phyloP scores from a whole-genome alignment of 1,140 invertebrate genomes.

The Elymnias hypermnestra region DNA sequence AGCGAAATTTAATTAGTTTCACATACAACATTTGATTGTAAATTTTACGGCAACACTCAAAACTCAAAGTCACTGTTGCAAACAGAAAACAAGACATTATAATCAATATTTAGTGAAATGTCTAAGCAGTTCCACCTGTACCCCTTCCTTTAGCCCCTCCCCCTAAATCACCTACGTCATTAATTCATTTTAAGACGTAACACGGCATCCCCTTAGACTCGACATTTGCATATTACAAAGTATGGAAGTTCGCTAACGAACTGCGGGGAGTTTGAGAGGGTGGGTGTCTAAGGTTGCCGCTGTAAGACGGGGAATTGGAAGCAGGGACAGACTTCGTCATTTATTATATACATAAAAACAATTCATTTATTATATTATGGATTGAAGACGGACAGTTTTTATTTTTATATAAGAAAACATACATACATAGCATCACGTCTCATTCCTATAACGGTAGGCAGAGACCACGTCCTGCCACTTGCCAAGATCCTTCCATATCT shows the following conservation, averaged over 20 bases:
- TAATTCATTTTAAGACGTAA: constrained; percentile 74
- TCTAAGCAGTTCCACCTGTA: constrained; percentile 10
- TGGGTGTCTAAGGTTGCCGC: constrained; percentile 53
- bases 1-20: no score
- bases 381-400: no score
- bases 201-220: constrained; percentile 51
- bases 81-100: constrained; percentile 17
- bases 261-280: constrained; percentile 30
- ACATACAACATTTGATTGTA: no score
- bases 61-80: constrained; percentile 1
- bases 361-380: neutral
- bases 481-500: no score
- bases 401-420: no score
- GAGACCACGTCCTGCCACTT: no score
- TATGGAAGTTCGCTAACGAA: constrained; percentile 74
- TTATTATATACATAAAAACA: neutral
- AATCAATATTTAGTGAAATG: constrained; percentile 22
- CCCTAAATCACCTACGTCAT: constrained; percentile 65
- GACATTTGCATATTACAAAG: constrained; percentile 75
- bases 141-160: constrained; percentile 12
- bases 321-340: constrained; percentile 38
- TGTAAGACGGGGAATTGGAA: constrained; percentile 68
- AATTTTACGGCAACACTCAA: no score
- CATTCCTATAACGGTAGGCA: no score
- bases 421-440: no score